A percentile compares a stretch with the other conserved stretches of the same genome.
Evolutionary conservation across 2,113 vertebrate genomes (phyloP).

Genomic region (Trematocara nigrifrons): DNA sequence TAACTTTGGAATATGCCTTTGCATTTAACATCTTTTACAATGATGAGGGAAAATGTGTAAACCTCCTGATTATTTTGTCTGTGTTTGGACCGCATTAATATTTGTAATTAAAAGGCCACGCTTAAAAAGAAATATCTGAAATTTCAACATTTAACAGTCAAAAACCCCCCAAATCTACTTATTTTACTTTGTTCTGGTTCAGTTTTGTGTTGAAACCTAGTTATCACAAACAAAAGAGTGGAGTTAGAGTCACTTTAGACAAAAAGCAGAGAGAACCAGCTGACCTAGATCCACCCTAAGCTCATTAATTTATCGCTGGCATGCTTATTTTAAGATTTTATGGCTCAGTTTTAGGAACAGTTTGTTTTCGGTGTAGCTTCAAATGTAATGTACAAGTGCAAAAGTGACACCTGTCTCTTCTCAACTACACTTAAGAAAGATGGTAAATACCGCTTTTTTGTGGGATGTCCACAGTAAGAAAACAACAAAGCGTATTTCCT

Average conservation of each 20-base stretch:
- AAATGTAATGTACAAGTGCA: neutral
- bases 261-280: neutral
- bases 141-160: neutral
- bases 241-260: neutral
- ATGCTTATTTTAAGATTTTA: neutral
- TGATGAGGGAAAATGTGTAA: conserved; percentile 4
- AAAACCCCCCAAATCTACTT: fast-evolving
- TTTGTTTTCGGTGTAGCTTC: neutral
- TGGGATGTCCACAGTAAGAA: neutral
- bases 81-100: neutral
- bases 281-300: neutral
- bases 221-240: neutral
- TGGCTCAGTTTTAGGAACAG: neutral
- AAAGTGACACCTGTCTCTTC: neutral
- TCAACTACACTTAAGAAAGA: neutral
- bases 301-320: neutral
- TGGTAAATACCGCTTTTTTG: neutral
- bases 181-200: neutral
- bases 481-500: neutral
- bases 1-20: conserved; percentile 75
- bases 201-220: neutral
- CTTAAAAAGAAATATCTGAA: neutral
- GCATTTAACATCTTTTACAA: conserved; percentile 60
- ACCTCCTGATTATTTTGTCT: conserved; percentile 2
- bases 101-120: neutral